A percentile compares a stretch with the other conserved stretches of the same genome.
These are phyloP conservation scores for Gobionotothen gibberifrons DNA, from an alignment of 2,797 vertebrate genomes.

Conservation along the genomic window DNA sequence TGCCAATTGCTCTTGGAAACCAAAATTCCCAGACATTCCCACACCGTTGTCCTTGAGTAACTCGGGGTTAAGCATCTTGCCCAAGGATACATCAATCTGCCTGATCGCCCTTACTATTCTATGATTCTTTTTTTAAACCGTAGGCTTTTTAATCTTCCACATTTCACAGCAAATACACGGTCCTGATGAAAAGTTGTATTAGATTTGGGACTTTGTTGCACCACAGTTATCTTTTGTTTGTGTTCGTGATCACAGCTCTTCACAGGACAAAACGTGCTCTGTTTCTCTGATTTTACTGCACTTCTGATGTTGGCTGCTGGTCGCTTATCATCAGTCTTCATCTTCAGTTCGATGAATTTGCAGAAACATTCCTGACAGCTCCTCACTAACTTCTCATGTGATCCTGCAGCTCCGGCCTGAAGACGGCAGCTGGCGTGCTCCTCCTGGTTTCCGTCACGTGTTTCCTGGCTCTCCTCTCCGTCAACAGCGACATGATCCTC, in stretches of 20 bases:
- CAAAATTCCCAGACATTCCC: no score
- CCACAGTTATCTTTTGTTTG: no score
- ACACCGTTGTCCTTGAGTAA: no score
- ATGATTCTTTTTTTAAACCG: no score
- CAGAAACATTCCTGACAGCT: conserved; percentile 1
- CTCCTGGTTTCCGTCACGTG: conserved; percentile 90
- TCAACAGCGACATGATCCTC: conserved; percentile 93
- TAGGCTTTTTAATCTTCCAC: neutral
- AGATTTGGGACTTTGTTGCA: neutral
- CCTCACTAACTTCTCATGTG: conserved; percentile 24
- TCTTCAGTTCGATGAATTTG: conserved; percentile 1
- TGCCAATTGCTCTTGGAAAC: no score
- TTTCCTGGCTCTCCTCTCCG: conserved; percentile 91
- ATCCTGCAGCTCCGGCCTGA: conserved; percentile 85
- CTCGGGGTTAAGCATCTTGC: no score
- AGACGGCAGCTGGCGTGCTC: conserved; percentile 87
- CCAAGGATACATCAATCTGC: no score
- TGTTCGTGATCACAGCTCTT: neutral
- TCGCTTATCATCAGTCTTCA: neutral
- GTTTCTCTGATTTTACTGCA: neutral
- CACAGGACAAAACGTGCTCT: neutral
- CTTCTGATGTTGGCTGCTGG: neutral
- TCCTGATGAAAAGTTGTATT: neutral
- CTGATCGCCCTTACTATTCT: no score
- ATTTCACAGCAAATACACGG: neutral